phyloP scores from a whole-genome alignment of 1,140 invertebrate genomes.

The Eueides isabella region DNA sequence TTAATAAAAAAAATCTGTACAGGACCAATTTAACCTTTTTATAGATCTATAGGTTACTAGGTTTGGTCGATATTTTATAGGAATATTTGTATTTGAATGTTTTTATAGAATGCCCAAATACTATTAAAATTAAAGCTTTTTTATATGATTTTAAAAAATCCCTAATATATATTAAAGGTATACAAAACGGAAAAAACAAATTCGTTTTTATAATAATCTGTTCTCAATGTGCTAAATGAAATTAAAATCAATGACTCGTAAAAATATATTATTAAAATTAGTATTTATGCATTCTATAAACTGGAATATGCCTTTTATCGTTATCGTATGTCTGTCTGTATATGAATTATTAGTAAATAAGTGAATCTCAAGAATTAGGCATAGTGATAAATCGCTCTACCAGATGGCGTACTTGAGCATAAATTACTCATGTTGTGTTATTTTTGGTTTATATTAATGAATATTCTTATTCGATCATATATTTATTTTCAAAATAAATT shows the following conservation, averaged over 20 bases:
- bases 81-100: constrained; percentile 16
- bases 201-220: neutral
- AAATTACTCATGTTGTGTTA: neutral
- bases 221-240: constrained; percentile 8
- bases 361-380: constrained; percentile 53
- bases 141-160: neutral
- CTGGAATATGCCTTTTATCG: constrained; percentile 58
- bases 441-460: too few species aligned
- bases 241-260: too few species aligned
- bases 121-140: constrained; percentile 13
- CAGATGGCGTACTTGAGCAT: neutral
- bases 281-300: constrained; percentile 21
- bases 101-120: constrained; percentile 7
- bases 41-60: constrained; percentile 18
- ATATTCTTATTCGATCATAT: too few species aligned
- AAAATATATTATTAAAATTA: neutral
- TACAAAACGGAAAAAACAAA: neutral
- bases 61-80: constrained; percentile 19
- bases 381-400: neutral
- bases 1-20: neutral
- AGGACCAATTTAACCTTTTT: constrained; percentile 23
- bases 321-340: constrained; percentile 56
- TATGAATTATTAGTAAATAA: constrained; percentile 47
- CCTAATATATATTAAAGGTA: neutral
- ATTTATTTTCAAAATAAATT: too few species aligned